Evolutionary conservation across 2,113 vertebrate genomes (phyloP), one percentile per base, ranked within the genome.

Genomic region (Todiramphus chloris): DNA sequence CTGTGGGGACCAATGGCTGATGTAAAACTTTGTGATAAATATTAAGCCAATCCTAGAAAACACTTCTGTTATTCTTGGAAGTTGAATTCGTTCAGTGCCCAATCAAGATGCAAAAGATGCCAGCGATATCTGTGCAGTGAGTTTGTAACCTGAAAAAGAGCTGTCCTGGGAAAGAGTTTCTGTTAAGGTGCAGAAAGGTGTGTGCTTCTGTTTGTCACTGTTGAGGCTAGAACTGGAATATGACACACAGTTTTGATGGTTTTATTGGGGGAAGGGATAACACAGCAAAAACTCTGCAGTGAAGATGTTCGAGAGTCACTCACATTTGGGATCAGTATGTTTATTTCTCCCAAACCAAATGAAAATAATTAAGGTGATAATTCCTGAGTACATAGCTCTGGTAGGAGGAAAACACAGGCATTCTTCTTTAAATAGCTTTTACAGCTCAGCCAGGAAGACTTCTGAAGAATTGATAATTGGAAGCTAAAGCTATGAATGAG

Each of bases 241-340:
- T 41, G 75, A 25, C 50, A 11, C 18, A 0, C 0, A 20, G 35
- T 11, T 62, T 11, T 69, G 58, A 1, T 70, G 31, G 2, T 56
- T 89, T 80, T 24, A 3, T 10, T 35, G 11, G 12, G 18, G 20
- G 48, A 21, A 24, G 37, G 50, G 37, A 23, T 33, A 14, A 6
- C 51, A 16, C 10, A 3, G 11, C 33, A 31, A 5, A 44, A 76
- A 30, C 21, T 28, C 9, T 44, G 27, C 46, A 20, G 35, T 4
- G 13, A 27, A 48, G 50, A 4, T 59, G 16, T 51, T 37, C 16
- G 24, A 4, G 10, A 15, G 44, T 48, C 35, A 10, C 31, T 48
- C 4, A 9, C 6, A 1, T 13, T 39, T 0, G 0, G 28, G 33
- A 23, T 48, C 30, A 31, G 21, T 1, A 5, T 11, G 21, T 11